Conservation (phyloP, 2,888 invertebrate species). For the Nomada ruficornis region DNA sequence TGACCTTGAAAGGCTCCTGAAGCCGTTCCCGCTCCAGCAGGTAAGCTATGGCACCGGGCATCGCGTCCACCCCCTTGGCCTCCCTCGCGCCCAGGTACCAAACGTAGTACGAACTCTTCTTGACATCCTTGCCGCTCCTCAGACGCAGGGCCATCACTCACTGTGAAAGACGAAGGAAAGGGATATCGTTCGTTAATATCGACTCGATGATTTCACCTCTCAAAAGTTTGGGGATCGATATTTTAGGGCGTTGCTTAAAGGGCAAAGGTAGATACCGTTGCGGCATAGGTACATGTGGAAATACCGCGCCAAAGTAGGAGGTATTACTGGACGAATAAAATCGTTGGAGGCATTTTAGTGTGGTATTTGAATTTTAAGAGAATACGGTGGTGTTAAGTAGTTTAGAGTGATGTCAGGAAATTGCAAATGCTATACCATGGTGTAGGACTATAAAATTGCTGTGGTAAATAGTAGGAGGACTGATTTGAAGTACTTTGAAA, state of each 20-base stretch:
- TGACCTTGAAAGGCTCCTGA: slow-evolving; percentile 95
- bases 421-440: too few relatives aligned
- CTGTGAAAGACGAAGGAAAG: slow-evolving; percentile 47
- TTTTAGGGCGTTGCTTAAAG: neutral
- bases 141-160: slow-evolving; percentile 91
- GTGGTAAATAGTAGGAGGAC: too few relatives aligned
- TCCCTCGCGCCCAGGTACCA: slow-evolving; percentile 98
- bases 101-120: slow-evolving; percentile 95
- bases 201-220: neutral
- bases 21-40: slow-evolving; percentile 93
- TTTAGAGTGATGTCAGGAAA: too few relatives aligned
- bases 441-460: too few relatives aligned
- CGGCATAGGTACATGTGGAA: too few relatives aligned
- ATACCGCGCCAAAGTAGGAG: too few relatives aligned
- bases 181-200: slow-evolving; percentile 1
- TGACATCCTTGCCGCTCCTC: slow-evolving; percentile 91
- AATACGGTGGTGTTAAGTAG: too few relatives aligned
- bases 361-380: too few relatives aligned
- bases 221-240: neutral
- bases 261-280: too few relatives aligned
- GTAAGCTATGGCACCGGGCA: slow-evolving; percentile 93
- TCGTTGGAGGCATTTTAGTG: too few relatives aligned
- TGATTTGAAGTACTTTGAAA: too few relatives aligned
- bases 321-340: too few relatives aligned
- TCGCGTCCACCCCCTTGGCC: slow-evolving; percentile 94